These are phyloP conservation scores for Aurelia aurita complex sp. Pacific DNA, from an alignment of 30 jellyfish, hydroid and myxozoan genomes.

Conservation along the genomic window DNA sequence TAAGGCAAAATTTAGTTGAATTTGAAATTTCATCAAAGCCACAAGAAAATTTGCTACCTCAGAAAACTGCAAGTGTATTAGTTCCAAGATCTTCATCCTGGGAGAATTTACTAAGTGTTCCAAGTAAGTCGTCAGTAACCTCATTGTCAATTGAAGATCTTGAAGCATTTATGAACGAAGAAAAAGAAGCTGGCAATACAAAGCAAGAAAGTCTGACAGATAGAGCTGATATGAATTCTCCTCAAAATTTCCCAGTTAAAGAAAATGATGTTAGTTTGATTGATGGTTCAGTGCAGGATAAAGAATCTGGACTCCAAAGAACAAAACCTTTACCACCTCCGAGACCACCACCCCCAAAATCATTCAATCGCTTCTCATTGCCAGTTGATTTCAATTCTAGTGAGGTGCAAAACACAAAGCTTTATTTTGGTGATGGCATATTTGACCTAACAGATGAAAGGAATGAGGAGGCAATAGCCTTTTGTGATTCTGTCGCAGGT, in stretches of 20 bases:
- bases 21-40: slow-evolving; percentile 43
- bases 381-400: slow-evolving; percentile 39
- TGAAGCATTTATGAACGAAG: slow-evolving; percentile 15
- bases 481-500: slow-evolving; percentile 70
- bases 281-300: background rate
- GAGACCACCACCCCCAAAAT: slow-evolving; percentile 63
- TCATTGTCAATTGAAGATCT: slow-evolving; percentile 67
- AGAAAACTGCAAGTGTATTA: background rate
- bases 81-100: slow-evolving; percentile 25
- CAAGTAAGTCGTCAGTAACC: slow-evolving; percentile 19
- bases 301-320: slow-evolving; percentile 2
- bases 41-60: background rate
- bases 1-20: slow-evolving; percentile 27
- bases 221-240: too few relatives aligned
- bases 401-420: slow-evolving; percentile 30
- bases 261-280: too few relatives aligned
- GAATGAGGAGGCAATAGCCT: slow-evolving; percentile 89
- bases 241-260: too few relatives aligned
- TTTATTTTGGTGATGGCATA: slow-evolving; percentile 84
- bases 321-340: slow-evolving; percentile 52
- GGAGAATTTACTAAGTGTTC: slow-evolving; percentile 1
- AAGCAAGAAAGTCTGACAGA: too few relatives aligned
- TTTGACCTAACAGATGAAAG: slow-evolving; percentile 91
- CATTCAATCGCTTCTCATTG: slow-evolving; percentile 53
- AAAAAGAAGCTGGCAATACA: background rate